Evolutionary conservation across 2,888 invertebrate species (phyloP), one percentile per base, ranked within the genome.

Genomic region (Leucophora obtusa): DNA sequence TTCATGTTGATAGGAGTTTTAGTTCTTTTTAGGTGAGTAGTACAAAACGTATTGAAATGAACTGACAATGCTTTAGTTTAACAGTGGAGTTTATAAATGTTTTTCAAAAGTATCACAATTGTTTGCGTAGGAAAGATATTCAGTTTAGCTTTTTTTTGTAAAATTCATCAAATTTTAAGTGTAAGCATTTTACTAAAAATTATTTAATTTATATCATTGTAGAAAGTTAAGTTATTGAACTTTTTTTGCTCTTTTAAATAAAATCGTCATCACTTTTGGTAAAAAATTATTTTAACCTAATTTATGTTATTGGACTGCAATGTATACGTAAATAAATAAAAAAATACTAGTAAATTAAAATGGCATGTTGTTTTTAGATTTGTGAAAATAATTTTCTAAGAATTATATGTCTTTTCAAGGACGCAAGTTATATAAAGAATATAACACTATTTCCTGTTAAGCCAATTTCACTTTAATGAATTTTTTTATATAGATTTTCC

Each of bases 1-100:
- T 78, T 78, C 78, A 78, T 73, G 11, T 28, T 68, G 60, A 68
- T 54, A 38, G 11, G 1, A 6, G 7, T 28, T 28, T 1, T 58
- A 7, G 28, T 28, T 28, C 7, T 28, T n/a, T 47, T 47, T 1
- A n/a, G 2, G n/a, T 17, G 43, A 11, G 10, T 33, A 28, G 5
- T 18, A n/a, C 10, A n/a, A 24, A 24, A 17, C 35, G 24, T 14
- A 54, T 11, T 6, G 1, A 47, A 24, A 50, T 33, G 8, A 47
- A 77, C 77, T 77, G 59, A 63, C 59, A 7, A 10, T 17, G n/a
- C 0, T 14, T 51, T 47, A 1, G 18, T 24, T 21, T 11, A 0
- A 4, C 8, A 6, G 17, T 6, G 10, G 3, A 15, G 62, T 47
- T 62, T 62, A 47, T 62, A 62, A 47, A 62, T n/a, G n/a, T 18